A percentile compares a stretch with the other conserved stretches of the same genome.
These are phyloP conservation scores for Rutpela maculata DNA, from an alignment of 2,888 invertebrate genomes.

Conservation along the genomic window DNA sequence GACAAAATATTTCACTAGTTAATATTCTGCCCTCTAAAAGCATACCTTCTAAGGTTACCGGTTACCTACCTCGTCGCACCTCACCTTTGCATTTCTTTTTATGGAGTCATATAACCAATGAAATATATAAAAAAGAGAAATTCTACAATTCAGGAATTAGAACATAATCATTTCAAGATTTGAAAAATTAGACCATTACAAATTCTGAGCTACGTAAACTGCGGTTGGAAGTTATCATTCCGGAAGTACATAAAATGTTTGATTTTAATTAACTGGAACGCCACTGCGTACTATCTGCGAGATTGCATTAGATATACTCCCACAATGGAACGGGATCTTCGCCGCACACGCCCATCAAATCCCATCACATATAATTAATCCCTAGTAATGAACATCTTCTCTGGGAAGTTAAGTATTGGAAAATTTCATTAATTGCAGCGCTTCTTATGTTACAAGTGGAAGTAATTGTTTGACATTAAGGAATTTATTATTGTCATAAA, in stretches of 20 bases:
- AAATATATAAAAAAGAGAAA: too few species aligned
- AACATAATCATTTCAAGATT: too few species aligned
- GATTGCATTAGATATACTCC: constrained; percentile 29
- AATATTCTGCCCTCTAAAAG: too few species aligned
- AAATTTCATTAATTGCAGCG: constrained; percentile 16
- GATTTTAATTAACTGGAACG: not conserved
- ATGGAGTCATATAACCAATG: too few species aligned
- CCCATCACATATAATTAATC: constrained; percentile 32
- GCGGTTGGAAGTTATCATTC: too few species aligned
- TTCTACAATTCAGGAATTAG: too few species aligned
- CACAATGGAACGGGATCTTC: constrained; percentile 7
- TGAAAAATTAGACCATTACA: too few species aligned
- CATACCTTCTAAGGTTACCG: too few species aligned
- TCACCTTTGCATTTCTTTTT: too few species aligned
- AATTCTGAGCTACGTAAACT: too few species aligned
- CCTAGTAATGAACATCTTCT: constrained; percentile 26
- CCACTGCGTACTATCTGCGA: constrained; percentile 12
- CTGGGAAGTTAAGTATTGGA: constrained; percentile 23
- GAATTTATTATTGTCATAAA: constrained; percentile 16
- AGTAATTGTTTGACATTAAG: constrained; percentile 22
- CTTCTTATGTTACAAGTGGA: constrained; percentile 15
- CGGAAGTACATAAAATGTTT: not conserved
- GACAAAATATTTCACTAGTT: too few species aligned
- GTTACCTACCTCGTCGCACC: too few species aligned
- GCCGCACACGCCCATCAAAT: constrained; percentile 34